Conservation (phyloP, 2,113 vertebrate genomes). For the Tichodroma muraria region DNA sequence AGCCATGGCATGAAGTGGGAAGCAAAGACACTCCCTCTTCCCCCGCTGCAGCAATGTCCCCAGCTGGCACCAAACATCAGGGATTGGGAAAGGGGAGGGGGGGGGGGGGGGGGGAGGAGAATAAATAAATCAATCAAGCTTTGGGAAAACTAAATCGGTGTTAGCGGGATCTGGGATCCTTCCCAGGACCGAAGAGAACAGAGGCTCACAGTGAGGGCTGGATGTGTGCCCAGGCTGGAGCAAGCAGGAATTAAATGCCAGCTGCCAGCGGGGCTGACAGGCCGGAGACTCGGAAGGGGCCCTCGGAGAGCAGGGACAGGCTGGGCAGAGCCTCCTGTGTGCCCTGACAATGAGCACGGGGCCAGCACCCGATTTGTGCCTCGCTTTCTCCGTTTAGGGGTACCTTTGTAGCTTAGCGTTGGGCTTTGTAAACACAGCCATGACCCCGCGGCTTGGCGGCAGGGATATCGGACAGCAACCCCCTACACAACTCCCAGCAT, state of each 20-base stretch:
- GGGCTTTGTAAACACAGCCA: background rate
- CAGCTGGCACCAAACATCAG: background rate
- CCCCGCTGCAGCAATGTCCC: background rate
- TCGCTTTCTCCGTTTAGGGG: background rate
- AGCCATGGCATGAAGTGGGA: background rate
- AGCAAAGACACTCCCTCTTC: background rate
- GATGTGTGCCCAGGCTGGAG: background rate
- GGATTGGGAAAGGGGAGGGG: background rate
- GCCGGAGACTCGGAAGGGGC: background rate
- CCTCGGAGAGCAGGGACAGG: background rate
- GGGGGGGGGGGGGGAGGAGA: background rate
- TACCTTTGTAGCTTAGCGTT: background rate
- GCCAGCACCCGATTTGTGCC: background rate
- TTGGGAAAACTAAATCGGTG: background rate
- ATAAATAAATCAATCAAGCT: background rate
- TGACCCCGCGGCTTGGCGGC: background rate
- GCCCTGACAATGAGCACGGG: background rate
- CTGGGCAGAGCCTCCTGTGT: background rate
- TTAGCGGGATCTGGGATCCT: background rate
- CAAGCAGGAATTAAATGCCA: constrained; percentile 5
- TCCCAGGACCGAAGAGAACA: constrained; percentile 17
- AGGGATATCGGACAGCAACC: background rate
- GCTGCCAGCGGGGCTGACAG: background rate
- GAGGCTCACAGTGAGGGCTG: constrained; percentile 21
- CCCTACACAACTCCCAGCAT: background rate